A percentile compares a stretch with the other conserved stretches of the same genome.
phyloP scores from a whole-genome alignment of 2,113 vertebrate species.

The Montifringilla adamsi region DNA sequence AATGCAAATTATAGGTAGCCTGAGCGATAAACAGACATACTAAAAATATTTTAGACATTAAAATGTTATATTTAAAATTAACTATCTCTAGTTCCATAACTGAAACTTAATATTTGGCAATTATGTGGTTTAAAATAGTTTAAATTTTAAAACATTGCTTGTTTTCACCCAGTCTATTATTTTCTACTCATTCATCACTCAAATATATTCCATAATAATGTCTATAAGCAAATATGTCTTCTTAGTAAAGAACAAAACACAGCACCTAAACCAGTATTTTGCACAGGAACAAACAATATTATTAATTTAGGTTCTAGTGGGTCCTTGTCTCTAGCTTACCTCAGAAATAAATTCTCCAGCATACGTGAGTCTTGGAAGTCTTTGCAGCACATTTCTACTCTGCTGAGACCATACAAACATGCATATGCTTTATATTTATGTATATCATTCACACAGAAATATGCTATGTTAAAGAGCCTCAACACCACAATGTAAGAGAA shows the following conservation, averaged over 20 bases:
- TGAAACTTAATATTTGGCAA: background rate
- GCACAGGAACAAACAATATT: background rate
- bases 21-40: background rate
- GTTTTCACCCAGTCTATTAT: background rate
- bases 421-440: background rate
- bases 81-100: background rate
- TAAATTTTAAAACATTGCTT: background rate
- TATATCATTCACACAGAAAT: constrained; percentile 22
- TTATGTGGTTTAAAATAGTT: background rate
- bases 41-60: background rate
- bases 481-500: constrained; percentile 1
- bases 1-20: background rate
- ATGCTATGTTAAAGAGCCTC: constrained; percentile 10
- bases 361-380: background rate
- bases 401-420: background rate
- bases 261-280: background rate
- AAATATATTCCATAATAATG: background rate
- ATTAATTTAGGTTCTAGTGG: background rate
- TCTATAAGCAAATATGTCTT: background rate
- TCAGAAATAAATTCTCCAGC: constrained; percentile 24
- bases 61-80: background rate
- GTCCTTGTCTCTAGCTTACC: constrained; percentile 63
- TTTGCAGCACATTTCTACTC: constrained; percentile 15
- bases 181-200: background rate
- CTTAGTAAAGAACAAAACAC: background rate